A percentile compares a stretch with the other conserved stretches of the same genome.
Conservation (phyloP, 1,140 invertebrate genomes). For the Andrena cerasifolii region DNA sequence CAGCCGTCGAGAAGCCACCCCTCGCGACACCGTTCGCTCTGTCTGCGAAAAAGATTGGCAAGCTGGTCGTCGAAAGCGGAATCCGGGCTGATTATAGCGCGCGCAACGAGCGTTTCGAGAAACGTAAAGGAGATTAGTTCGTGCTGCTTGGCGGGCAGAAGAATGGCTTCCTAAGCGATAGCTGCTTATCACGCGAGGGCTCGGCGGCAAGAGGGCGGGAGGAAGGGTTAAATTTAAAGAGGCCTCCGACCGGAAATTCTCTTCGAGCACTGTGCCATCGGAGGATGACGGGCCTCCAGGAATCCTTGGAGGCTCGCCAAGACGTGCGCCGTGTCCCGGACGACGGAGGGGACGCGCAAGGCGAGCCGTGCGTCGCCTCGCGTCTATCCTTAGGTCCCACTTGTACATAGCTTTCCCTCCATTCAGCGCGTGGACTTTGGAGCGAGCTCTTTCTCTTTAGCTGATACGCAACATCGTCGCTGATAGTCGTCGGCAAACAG, state of each 20-base stretch:
- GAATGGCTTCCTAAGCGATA: too few species aligned
- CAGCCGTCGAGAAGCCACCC: too few species aligned
- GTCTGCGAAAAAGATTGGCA: too few species aligned
- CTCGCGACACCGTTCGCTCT: too few species aligned
- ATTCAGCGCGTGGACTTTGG: background rate
- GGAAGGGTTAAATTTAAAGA: slow-evolving; percentile 67
- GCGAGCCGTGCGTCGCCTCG: slow-evolving; percentile 7
- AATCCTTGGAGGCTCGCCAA: slow-evolving; percentile 2
- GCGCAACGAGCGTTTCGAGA: too few species aligned
- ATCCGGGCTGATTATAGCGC: too few species aligned
- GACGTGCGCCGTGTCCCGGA: background rate
- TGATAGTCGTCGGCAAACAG: background rate
- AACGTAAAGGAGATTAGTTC: too few species aligned
- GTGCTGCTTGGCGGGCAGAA: too few species aligned
- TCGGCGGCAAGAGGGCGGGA: slow-evolving; percentile 26
- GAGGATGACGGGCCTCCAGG: slow-evolving; percentile 55
- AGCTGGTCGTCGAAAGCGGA: too few species aligned
- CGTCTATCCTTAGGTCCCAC: background rate
- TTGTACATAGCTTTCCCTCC: slow-evolving; percentile 43
- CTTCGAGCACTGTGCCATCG: slow-evolving; percentile 54
- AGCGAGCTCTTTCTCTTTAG: background rate
- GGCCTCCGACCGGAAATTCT: slow-evolving; percentile 13
- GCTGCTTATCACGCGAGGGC: slow-evolving; percentile 11
- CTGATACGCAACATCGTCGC: background rate
- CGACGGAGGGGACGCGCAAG: background rate